Percentiles rank a stretch among this genome's conserved stretches.
Evolutionary conservation across 2,113 vertebrate species (phyloP).

Genomic region (Chionomys nivalis): DNA sequence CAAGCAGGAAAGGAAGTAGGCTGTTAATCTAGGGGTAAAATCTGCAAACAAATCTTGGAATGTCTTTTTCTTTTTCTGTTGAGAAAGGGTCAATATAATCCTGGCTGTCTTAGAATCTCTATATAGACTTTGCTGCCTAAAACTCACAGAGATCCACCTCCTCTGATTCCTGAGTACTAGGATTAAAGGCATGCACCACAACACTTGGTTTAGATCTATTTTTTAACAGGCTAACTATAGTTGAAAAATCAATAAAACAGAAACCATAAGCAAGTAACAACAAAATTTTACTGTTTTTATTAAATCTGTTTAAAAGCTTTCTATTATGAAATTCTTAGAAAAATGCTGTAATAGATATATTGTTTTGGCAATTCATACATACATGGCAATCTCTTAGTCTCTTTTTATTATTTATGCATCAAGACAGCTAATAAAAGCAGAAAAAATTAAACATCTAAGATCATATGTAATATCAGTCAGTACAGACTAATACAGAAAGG

Average conservation of each 20-base stretch:
- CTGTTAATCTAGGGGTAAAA: not conserved
- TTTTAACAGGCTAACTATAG: slow-evolving; percentile 25
- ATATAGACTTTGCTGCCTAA: not conserved
- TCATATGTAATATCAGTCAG: not conserved
- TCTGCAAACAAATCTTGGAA: not conserved
- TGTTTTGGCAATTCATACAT: not conserved
- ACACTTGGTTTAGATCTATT: not conserved
- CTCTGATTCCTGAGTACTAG: not conserved
- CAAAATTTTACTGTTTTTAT: not conserved
- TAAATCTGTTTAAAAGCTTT: slow-evolving; percentile 36
- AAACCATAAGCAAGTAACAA: not conserved
- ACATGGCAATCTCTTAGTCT: not conserved
- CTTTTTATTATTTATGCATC: not conserved
- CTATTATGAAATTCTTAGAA: not conserved
- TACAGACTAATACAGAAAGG: not conserved
- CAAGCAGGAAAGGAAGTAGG: not conserved
- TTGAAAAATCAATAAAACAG: not conserved
- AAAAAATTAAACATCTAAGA: not conserved
- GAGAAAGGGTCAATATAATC: not conserved
- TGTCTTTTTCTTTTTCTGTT: not conserved
- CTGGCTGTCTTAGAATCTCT: not conserved
- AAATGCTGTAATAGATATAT: not conserved
- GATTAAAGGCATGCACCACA: not conserved
- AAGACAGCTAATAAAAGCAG: not conserved
- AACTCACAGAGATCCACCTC: not conserved